These are phyloP conservation scores for Paramuricea clavata DNA, from an alignment of 92 coral and sea anemone genomes.

Conservation along the genomic window DNA sequence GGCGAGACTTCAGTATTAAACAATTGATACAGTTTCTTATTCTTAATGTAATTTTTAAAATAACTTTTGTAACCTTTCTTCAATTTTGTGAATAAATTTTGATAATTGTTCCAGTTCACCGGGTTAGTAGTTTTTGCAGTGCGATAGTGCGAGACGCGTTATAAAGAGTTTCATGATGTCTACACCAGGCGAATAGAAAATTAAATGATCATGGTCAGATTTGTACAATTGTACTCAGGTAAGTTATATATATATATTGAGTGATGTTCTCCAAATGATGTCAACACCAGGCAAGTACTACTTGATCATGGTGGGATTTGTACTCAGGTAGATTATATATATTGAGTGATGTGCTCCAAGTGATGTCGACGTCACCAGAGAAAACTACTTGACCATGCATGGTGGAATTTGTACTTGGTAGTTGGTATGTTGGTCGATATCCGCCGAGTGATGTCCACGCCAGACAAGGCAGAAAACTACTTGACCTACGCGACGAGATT, in stretches of 20 bases:
- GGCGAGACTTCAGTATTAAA: too few species aligned
- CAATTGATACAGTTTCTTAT: neutral
- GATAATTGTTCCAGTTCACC: too few species aligned
- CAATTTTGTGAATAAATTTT: too few species aligned
- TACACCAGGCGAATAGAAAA: neutral
- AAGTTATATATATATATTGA: neutral
- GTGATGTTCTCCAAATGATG: neutral
- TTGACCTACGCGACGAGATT: neutral
- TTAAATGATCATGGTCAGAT: neutral
- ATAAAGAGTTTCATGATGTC: neutral
- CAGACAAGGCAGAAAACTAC: neutral
- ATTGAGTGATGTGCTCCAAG: neutral
- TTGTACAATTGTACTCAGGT: neutral
- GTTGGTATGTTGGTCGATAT: neutral
- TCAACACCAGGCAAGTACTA: neutral
- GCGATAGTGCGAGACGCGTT: too few species aligned
- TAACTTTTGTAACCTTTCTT: too few species aligned
- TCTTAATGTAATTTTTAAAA: too few species aligned
- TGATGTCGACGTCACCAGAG: neutral
- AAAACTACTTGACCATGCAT: neutral
- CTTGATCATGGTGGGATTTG: neutral
- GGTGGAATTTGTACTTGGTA: neutral
- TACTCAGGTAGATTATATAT: neutral
- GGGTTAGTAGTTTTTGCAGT: too few species aligned
- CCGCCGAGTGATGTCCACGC: neutral